These are phyloP conservation scores for Poeciliopsis presidionis DNA, from an alignment of 2,797 vertebrate genomes.

Conservation along the genomic window DNA sequence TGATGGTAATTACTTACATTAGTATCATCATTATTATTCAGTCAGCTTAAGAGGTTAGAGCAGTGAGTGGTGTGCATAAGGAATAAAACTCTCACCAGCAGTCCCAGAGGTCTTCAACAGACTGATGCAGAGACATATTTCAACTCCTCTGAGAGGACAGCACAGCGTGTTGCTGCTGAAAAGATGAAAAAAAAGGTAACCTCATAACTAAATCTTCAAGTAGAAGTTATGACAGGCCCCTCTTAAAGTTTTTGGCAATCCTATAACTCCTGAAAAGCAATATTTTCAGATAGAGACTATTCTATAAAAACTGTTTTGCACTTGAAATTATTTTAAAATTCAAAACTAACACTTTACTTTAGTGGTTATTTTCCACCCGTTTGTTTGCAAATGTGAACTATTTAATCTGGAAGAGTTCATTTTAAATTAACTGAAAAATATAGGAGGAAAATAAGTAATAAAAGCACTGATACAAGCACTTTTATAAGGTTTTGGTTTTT, in stretches of 20 bases:
- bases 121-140: slow-evolving; percentile 27
- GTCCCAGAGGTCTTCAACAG: slow-evolving; percentile 26
- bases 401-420: neutral
- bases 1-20: slow-evolving; percentile 73
- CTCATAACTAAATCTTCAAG: slow-evolving; percentile 12
- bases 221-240: neutral
- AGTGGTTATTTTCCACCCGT: neutral
- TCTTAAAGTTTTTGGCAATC: neutral
- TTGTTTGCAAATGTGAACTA: neutral
- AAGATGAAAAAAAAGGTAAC: slow-evolving; percentile 2
- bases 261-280: neutral
- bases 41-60: slow-evolving; percentile 56
- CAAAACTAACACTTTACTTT: neutral
- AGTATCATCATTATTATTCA: slow-evolving; percentile 68
- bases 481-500: neutral
- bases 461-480: neutral
- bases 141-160: slow-evolving; percentile 16
- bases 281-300: neutral
- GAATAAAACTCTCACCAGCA: slow-evolving; percentile 39
- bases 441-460: neutral
- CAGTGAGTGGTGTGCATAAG: slow-evolving; percentile 54
- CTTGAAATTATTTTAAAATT: neutral
- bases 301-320: neutral
- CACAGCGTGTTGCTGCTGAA: neutral
- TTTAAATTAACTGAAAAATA: neutral